Percentiles rank a stretch among this genome's conserved stretches.
Evolutionary conservation across 2,113 vertebrate genomes (phyloP).

Genomic region (Crotalus helleri): DNA sequence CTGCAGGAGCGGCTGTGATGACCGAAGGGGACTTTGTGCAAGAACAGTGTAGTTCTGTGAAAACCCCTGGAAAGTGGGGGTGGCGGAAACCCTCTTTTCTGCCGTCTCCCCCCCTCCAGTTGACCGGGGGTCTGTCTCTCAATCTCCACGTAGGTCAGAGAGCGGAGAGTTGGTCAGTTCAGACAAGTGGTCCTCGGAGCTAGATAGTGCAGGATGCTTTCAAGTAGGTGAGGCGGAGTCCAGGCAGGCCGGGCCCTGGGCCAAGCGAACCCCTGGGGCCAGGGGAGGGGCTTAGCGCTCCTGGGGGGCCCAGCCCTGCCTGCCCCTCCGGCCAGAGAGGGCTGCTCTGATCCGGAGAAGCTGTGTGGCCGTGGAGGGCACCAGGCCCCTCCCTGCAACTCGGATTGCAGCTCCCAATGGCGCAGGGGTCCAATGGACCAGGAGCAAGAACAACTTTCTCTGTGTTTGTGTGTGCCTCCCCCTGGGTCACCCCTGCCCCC

Average conservation of each 20-base stretch:
- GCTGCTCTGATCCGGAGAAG: background rate
- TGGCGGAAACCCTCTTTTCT: background rate
- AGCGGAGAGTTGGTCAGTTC: background rate
- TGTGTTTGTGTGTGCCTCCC: no score
- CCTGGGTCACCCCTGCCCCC: no score
- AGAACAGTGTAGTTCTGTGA: background rate
- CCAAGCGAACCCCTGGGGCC: background rate
- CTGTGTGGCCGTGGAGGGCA: background rate
- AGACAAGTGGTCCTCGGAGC: background rate
- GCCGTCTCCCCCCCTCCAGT: background rate
- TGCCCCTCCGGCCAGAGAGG: background rate
- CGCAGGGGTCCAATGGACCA: background rate
- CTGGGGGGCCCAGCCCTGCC: background rate
- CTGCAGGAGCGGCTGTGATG: background rate
- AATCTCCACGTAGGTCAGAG: slow-evolving; percentile 10
- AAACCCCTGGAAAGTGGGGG: background rate
- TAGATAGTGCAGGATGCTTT: slow-evolving; percentile 16
- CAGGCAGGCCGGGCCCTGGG: background rate
- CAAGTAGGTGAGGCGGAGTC: slow-evolving; percentile 19
- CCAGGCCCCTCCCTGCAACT: background rate
- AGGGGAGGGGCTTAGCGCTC: background rate
- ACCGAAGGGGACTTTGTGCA: background rate
- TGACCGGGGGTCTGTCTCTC: background rate
- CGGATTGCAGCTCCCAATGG: background rate
- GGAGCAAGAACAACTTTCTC: background rate